Evolutionary conservation across 2,113 vertebrate species (phyloP).

Genomic region (Coryphaenoides rupestris): DNA sequence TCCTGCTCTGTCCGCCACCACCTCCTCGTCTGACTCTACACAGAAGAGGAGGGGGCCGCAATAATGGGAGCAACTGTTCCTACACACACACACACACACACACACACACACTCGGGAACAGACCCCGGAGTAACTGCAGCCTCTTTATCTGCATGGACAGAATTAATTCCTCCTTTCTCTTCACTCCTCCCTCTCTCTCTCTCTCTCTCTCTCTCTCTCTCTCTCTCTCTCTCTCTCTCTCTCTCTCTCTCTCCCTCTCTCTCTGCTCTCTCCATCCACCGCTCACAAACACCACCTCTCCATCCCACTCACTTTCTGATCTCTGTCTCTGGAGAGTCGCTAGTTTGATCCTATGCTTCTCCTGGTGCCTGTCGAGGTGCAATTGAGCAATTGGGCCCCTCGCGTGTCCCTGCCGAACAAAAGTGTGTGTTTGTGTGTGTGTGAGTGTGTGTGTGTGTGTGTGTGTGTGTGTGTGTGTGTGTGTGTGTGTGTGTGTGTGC

Average conservation of each 20-base stretch:
- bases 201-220: not conserved
- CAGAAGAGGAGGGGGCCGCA: conserved; percentile 19
- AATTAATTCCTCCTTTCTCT: not conserved
- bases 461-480: not conserved
- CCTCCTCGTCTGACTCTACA: conserved; percentile 27
- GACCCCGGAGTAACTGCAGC: not conserved
- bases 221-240: no score
- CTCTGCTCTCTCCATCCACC: no score
- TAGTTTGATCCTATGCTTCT: no score
- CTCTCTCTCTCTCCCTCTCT: no score
- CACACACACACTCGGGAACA: no score
- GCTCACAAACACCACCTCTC: no score
- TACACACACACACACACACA: not conserved
- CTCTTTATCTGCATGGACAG: not conserved
- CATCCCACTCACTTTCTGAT: no score
- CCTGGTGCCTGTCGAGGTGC: no score
- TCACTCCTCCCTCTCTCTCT: not conserved
- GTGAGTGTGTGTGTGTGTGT: not conserved
- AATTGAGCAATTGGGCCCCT: no score
- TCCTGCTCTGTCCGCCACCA: conserved; percentile 18
- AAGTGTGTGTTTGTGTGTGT: not conserved
- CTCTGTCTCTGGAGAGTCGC: no score
- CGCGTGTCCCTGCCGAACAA: no score
- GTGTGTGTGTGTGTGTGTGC: conserved; percentile 2
- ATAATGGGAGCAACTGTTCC: conserved; percentile 17